Conservation (phyloP, 2,797 vertebrate genomes). For the Epinephelus awoara region DNA sequence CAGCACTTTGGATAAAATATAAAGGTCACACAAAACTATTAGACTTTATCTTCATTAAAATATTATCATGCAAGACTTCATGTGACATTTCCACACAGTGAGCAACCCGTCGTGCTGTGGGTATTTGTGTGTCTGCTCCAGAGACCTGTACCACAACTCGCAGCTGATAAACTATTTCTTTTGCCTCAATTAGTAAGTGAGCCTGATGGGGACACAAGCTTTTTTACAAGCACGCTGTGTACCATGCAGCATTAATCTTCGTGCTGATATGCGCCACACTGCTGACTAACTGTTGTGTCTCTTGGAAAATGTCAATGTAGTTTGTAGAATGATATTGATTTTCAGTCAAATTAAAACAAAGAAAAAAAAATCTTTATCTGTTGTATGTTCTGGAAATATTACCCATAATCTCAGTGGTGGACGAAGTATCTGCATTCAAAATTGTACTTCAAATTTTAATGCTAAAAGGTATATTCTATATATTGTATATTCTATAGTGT, state of each 20-base stretch:
- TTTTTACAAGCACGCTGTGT: slow-evolving; percentile 1
- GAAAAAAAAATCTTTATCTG: too few species aligned
- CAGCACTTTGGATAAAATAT: slow-evolving; percentile 11
- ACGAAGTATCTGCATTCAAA: not conserved
- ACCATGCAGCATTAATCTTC: not conserved
- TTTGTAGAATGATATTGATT: not conserved
- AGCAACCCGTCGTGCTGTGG: slow-evolving; percentile 28
- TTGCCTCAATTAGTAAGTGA: slow-evolving; percentile 15
- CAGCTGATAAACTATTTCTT: slow-evolving; percentile 35
- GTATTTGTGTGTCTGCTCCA: slow-evolving; percentile 37
- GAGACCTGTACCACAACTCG: slow-evolving; percentile 16
- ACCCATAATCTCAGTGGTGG: not conserved
- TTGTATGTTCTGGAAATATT: too few species aligned
- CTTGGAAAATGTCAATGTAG: too few species aligned
- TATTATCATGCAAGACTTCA: slow-evolving; percentile 56
- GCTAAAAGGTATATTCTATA: too few species aligned
- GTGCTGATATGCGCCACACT: not conserved
- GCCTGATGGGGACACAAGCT: slow-evolving; percentile 3
- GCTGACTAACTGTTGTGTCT: not conserved
- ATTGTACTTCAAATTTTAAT: too few species aligned
- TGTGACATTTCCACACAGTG: slow-evolving; percentile 54
- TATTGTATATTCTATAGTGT: too few species aligned
- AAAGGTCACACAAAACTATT: slow-evolving; percentile 55
- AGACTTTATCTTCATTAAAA: slow-evolving; percentile 61
- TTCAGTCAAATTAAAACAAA: too few species aligned